Conservation (phyloP, 2,797 vertebrate genomes). For the Aeoliscus strigatus region DNA sequence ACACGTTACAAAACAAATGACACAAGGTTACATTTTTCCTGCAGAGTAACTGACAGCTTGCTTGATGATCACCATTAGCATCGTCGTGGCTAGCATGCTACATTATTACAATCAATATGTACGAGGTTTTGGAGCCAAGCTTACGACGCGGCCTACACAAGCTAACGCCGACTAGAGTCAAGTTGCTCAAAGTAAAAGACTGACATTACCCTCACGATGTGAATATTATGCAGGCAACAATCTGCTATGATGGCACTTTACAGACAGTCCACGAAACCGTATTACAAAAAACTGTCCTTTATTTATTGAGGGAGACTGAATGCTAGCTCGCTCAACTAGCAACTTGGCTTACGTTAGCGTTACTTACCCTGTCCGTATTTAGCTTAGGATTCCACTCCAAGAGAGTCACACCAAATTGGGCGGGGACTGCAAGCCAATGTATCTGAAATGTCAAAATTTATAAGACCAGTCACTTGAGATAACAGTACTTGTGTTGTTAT, state of each 20-base stretch:
- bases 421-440: conserved; percentile 71
- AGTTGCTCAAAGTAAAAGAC: conserved; percentile 40
- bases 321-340: conserved; percentile 43
- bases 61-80: conserved; percentile 47
- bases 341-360: conserved; percentile 55
- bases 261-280: background rate
- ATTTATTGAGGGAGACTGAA: conserved; percentile 27
- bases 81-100: conserved; percentile 48
- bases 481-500: conserved; percentile 57
- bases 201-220: conserved; percentile 40
- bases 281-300: conserved; percentile 17
- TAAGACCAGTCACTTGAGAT: conserved; percentile 51
- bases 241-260: background rate
- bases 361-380: conserved; percentile 82
- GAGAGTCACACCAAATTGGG: conserved; percentile 76
- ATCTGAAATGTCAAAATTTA: conserved; percentile 66
- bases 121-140: conserved; percentile 40
- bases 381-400: conserved; percentile 78
- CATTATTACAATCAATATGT: conserved; percentile 31
- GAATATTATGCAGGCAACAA: conserved; percentile 9
- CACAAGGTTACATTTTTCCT: conserved; percentile 16
- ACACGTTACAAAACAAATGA: background rate
- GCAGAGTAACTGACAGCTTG: conserved; percentile 62
- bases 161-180: conserved; percentile 47
- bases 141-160: conserved; percentile 67